Conservation (phyloP, 2,888 invertebrate species). For the Leptura quadrifasciata region DNA sequence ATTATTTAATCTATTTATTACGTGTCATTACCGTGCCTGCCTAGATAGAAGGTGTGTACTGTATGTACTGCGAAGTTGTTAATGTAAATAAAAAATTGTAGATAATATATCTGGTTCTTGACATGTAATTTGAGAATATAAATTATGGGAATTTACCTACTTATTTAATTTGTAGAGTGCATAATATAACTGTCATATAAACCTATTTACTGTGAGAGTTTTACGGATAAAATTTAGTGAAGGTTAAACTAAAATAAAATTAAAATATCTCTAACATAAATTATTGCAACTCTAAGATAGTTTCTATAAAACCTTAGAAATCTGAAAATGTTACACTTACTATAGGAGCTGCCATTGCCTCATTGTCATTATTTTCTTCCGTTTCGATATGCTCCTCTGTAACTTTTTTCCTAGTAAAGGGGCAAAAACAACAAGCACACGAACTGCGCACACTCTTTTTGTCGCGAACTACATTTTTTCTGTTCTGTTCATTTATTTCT, state of each 20-base stretch:
- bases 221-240: neutral
- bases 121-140: neutral
- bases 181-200: neutral
- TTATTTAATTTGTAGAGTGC: neutral
- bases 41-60: neutral
- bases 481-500: slow-evolving; percentile 42
- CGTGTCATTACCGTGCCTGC: no score
- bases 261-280: neutral
- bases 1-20: neutral
- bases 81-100: neutral
- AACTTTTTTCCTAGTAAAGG: slow-evolving; percentile 34
- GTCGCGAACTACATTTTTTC: slow-evolving; percentile 38
- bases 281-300: neutral
- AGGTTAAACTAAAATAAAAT: neutral
- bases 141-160: no score
- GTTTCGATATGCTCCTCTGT: slow-evolving; percentile 27
- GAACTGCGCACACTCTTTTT: slow-evolving; percentile 40
- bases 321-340: slow-evolving; percentile 30
- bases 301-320: neutral
- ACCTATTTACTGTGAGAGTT: neutral
- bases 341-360: slow-evolving; percentile 16
- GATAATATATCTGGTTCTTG: neutral
- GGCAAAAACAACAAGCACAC: slow-evolving; percentile 48
- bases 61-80: no score
- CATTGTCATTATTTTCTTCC: slow-evolving; percentile 35